Conservation (phyloP, 2,113 vertebrate genomes). For the Diphyllodes magnificus region DNA sequence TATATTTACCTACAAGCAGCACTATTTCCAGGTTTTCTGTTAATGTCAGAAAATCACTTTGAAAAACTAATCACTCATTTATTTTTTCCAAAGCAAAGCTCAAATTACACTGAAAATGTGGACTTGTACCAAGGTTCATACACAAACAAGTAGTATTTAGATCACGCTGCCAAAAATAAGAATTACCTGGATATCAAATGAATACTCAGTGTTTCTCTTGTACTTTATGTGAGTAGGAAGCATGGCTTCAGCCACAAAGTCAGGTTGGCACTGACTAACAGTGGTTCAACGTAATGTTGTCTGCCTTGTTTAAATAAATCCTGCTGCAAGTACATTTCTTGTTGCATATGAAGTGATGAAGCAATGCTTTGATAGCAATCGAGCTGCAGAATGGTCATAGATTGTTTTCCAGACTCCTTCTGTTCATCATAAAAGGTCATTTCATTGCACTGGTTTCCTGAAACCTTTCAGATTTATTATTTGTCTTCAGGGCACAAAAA, state of each 20-base stretch:
- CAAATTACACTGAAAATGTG: background rate
- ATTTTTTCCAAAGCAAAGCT: background rate
- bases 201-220: background rate
- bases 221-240: background rate
- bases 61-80: background rate
- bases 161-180: background rate
- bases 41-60: background rate
- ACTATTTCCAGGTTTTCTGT: background rate
- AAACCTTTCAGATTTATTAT: constrained; percentile 32
- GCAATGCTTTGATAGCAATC: background rate
- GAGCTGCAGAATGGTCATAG: background rate
- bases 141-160: background rate
- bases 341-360: background rate
- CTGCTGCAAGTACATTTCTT: background rate
- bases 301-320: background rate
- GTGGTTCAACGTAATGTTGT: background rate
- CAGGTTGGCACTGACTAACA: background rate
- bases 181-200: background rate
- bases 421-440: constrained; percentile 36
- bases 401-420: background rate
- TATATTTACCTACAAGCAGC: background rate
- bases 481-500: constrained; percentile 29
- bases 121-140: background rate
- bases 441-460: constrained; percentile 31
- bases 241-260: background rate